These are phyloP conservation scores for Dinoponera quadriceps DNA, from an alignment of 1,140 invertebrate genomes.

Conservation along the genomic window DNA sequence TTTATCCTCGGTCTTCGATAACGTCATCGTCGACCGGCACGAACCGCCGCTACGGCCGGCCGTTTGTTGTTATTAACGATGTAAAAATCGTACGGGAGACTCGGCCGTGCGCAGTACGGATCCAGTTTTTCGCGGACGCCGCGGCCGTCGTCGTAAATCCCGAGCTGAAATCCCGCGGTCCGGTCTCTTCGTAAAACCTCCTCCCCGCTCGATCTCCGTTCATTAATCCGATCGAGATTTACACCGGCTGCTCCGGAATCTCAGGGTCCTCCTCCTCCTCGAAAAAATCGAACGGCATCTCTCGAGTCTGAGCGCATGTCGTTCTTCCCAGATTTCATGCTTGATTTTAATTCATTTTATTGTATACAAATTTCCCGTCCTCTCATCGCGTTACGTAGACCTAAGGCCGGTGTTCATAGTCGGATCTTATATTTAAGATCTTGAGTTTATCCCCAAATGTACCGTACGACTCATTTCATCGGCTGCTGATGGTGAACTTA, in stretches of 20 bases:
- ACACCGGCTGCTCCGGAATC: not conserved
- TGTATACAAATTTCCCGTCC: no score
- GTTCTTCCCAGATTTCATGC: no score
- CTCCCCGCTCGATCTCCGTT: constrained; percentile 8
- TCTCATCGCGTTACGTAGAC: no score
- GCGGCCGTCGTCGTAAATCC: constrained; percentile 7
- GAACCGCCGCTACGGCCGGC: not conserved
- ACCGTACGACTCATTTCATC: no score
- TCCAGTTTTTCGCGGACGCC: constrained; percentile 5
- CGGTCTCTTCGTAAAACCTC: not conserved
- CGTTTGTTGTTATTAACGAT: constrained; percentile 39
- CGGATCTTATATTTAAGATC: no score
- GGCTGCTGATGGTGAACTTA: no score
- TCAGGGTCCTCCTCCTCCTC: not conserved
- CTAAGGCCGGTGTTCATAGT: no score
- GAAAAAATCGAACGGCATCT: not conserved
- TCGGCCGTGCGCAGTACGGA: not conserved
- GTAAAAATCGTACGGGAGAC: constrained; percentile 5
- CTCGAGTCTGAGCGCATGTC: no score
- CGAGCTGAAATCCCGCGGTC: not conserved
- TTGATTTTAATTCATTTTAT: no score
- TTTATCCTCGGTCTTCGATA: constrained; percentile 50
- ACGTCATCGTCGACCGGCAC: constrained; percentile 8
- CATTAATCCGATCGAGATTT: constrained; percentile 42
- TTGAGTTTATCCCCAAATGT: no score